Evolutionary conservation across 2,113 vertebrate species (phyloP), one percentile per base, ranked within the genome.

Genomic region (Holacanthus passer): DNA sequence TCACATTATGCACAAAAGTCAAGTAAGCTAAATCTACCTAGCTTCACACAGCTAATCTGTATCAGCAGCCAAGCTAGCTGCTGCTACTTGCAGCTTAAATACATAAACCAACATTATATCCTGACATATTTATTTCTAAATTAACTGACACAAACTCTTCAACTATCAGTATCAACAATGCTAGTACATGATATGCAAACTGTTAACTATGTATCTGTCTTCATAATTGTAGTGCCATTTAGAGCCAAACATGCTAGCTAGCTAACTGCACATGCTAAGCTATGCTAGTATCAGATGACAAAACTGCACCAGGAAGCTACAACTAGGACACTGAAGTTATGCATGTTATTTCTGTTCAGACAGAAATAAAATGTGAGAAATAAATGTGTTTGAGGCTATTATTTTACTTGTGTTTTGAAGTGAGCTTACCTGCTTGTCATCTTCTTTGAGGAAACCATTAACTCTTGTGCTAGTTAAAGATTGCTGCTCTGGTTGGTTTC

Each of bases 361-460:
- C 14, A 17, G 12, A 47, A 55, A 22, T 24, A 50, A 58, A 56
- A 60, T 50, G 1, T 24, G 1, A 41, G 2, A n/a, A n/a, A 45
- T 3, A 16, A 22, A 12, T 29, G 2, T 64, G 39, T 59, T 56
- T 45, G 0, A 50, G 5, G 29, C n/a, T 48, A 16, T 45, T 20
- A 11, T 24, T 55, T 31, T 27, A 20, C 31, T 16, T 55, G 37
- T 37, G n/a, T 48, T 64, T 80, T 39, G 11, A 4, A 29, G 43
- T 19, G 11, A 24, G 10, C 41, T 67, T 11, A 65, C n/a, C 35
- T 11, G 8, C 47, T 63, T 73, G 22, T 60, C 11, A 29, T 20
- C 71, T 71, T 71, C 41, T 52, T 47, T 35, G 29, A 32, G 37
- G 20, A 82, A 85, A 71, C 58, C 64, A 80, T 84, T 83, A 85